A percentile compares a stretch with the other conserved stretches of the same genome.
Conservation (phyloP, 2,888 invertebrate genomes). For the Eremobia ochroleuca region DNA sequence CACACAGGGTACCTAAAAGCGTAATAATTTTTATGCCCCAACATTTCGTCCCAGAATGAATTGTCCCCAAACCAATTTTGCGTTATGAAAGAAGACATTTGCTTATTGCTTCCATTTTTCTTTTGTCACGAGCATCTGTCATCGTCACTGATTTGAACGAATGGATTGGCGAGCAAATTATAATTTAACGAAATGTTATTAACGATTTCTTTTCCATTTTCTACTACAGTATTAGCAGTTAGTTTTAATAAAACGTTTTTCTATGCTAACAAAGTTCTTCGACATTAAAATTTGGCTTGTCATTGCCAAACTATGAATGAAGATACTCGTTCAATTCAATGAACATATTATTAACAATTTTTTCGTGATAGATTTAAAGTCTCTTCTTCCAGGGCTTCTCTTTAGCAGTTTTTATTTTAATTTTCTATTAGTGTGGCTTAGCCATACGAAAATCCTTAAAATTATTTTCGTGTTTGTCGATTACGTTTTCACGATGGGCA, state of each 20-base stretch:
- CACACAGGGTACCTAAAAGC: slow-evolving; percentile 52
- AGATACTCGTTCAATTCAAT: not conserved
- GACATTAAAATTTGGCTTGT: slow-evolving; percentile 3
- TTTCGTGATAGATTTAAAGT: slow-evolving; percentile 5
- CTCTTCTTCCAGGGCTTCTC: not conserved
- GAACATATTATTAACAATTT: not conserved
- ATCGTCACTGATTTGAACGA: slow-evolving; percentile 78
- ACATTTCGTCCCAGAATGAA: slow-evolving; percentile 79
- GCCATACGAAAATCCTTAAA: not conserved
- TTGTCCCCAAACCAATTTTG: slow-evolving; percentile 87
- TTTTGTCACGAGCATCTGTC: slow-evolving; percentile 84
- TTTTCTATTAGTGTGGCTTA: not conserved
- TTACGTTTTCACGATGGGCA: slow-evolving; percentile 31
- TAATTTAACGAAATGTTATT: slow-evolving; percentile 55
- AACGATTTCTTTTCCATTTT: slow-evolving; percentile 50
- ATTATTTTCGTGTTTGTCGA: slow-evolving; percentile 15
- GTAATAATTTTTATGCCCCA: slow-evolving; percentile 81
- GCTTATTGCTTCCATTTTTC: slow-evolving; percentile 87
- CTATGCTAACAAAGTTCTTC: not conserved
- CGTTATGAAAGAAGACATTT: slow-evolving; percentile 88
- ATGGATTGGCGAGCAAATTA: slow-evolving; percentile 77
- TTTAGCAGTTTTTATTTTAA: not conserved
- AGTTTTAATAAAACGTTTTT: slow-evolving; percentile 31
- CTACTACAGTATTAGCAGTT: slow-evolving; percentile 30
- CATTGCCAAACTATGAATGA: slow-evolving; percentile 3